Base-by-base conservation (phyloP, 1,140 invertebrate species). In the Habropoda laboriosa region DNA sequence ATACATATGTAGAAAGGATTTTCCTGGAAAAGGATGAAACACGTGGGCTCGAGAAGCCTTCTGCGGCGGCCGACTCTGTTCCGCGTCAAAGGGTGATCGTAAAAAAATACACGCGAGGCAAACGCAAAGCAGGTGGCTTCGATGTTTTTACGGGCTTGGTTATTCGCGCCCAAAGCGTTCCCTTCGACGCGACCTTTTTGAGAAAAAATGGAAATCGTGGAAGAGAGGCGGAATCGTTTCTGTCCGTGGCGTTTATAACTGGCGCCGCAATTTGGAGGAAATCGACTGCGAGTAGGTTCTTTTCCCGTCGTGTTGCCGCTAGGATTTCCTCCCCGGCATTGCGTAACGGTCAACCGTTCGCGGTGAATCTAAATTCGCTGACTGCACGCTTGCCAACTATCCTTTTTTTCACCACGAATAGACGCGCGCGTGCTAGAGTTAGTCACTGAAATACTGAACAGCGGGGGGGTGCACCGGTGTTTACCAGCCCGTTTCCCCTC, bases 381-480 rank as follows among this genome's bases (percentile, higher is more conserved):
- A 58, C 60, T 45, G 42, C 42, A n/a, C 53, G 81, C 61, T 67
- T 87, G 86, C 87, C 86, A 87, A 86, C 74, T 73, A 77, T 67
- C 66, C 75, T 78, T 84, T 87, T 87, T 87, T 79, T 70, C 72
- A 49, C 81, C 75, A 71, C 61, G 73, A 88, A 88, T 88, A 88
- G 82, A 86, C 24, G 49, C 64, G 38, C 78, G 45, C 38, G 32
- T 68, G 61, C 70, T 68, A 77, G 83, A 77, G 83, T 79, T 83
- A 86, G 74, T 74, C 75, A 73, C 51, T 57, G 72, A 63, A 60
- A 58, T n/a, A n/a, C 49, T 45, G 45, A 64, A 63, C 72, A 77
- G 66, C 70, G 75, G 72, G 30, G n/a, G 74, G 67, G 57, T 73
- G 55, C 73, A 55, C 64, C 63, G 73, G 42, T 87, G 87, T 88